phyloP scores from a whole-genome alignment of 2,888 invertebrate species.

The Phengaris alcon region DNA sequence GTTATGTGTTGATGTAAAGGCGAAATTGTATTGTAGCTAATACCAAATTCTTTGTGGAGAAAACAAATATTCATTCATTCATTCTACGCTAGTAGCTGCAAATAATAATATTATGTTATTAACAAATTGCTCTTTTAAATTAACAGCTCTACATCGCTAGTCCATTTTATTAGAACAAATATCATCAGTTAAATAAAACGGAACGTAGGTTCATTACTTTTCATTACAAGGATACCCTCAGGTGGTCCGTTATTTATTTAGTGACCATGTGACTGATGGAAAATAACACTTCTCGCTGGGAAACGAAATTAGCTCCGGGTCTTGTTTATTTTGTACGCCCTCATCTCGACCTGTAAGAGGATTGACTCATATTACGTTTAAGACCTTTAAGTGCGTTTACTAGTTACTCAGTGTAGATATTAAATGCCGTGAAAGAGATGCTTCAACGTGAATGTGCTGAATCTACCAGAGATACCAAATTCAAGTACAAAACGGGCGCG shows the following conservation, averaged over 20 bases:
- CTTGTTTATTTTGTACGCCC: conserved; percentile 47
- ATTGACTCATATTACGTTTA: conserved; percentile 11
- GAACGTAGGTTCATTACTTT: conserved; percentile 67
- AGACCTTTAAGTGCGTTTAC: not conserved
- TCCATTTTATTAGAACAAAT: conserved; percentile 53
- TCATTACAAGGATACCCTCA: conserved; percentile 70
- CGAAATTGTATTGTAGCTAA: too few species aligned
- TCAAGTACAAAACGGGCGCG: too few species aligned
- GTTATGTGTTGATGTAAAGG: too few species aligned
- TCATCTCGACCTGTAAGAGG: conserved; percentile 11
- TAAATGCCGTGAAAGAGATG: too few species aligned
- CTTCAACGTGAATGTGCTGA: too few species aligned
- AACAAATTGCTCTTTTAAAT: not conserved
- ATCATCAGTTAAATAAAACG: conserved; percentile 70
- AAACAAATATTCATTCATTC: too few species aligned
- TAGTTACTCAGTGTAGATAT: not conserved
- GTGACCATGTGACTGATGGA: conserved; percentile 67
- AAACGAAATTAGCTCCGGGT: conserved; percentile 49
- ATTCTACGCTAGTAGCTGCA: too few species aligned
- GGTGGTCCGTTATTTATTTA: conserved; percentile 72
- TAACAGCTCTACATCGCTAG: not conserved
- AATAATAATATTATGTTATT: too few species aligned
- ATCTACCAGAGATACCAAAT: too few species aligned
- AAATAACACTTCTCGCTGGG: conserved; percentile 56
- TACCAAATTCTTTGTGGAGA: too few species aligned